Evolutionary conservation across 2,888 invertebrate genomes (phyloP).

Genomic region (Dermolepida albohirtum): DNA sequence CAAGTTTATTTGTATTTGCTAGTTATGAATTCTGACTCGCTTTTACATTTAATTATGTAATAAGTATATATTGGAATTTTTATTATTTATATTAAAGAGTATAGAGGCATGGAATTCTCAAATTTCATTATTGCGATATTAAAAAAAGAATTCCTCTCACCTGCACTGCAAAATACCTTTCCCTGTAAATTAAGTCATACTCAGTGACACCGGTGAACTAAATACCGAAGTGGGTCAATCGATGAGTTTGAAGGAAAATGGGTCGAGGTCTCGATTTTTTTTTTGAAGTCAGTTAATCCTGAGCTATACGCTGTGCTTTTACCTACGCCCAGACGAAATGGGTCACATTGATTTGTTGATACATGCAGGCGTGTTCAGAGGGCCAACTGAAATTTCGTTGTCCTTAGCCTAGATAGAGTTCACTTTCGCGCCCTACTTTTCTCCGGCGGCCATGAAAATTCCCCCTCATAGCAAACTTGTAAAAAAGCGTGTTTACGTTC

Average conservation of each 20-base stretch:
- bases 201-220: conserved; percentile 9
- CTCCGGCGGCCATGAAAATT: conserved; percentile 16
- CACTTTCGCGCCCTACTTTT: conserved; percentile 28
- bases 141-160: neutral
- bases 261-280: conserved; percentile 31
- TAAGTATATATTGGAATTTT: too few relatives aligned
- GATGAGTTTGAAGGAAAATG: conserved; percentile 26
- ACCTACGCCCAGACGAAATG: conserved; percentile 8
- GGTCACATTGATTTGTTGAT: conserved; percentile 9
- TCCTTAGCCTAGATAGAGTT: conserved; percentile 31
- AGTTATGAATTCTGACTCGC: too few relatives aligned
- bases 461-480: neutral
- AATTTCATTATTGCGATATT: too few relatives aligned
- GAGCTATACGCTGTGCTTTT: neutral
- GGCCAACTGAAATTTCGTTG: conserved; percentile 32
- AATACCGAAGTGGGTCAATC: conserved; percentile 30
- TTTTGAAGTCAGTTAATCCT: conserved; percentile 26
- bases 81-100: too few relatives aligned
- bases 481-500: too few relatives aligned
- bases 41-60: too few relatives aligned
- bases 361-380: neutral
- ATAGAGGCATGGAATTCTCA: too few relatives aligned
- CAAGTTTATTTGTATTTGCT: too few relatives aligned
- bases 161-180: neutral
- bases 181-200: conserved; percentile 7